Base-by-base conservation (phyloP, 2,888 invertebrate genomes). In the Dione vanillae region DNA sequence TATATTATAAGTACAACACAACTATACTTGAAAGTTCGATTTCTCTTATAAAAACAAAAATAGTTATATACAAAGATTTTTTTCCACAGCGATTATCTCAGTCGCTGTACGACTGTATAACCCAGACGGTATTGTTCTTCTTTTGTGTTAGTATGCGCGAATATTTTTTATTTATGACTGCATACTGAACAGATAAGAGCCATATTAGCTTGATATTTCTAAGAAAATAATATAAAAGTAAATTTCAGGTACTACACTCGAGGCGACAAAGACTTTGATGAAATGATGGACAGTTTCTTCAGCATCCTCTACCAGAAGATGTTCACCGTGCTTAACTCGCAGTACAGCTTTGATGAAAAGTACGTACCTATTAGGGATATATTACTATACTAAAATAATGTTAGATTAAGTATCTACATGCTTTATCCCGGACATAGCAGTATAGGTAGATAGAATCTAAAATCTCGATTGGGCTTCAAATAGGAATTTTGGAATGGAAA, bases 251-350 rank as follows among this genome's bases (percentile, higher is more conserved):
- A 99, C 88, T 99, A 98, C 92, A 94, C 95, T 14, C 95, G 95
- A 71, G 98, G 98, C 56, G 96, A 97, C 83, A 95, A 97, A 66
- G 96, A 98, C 84, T 95, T 99, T 72, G 95, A 96, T 69, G 96
- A 96, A 74, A 96, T 97, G 75, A 96, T 99, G 96, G 97, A 99
- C 83, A 95, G 95, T 77, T 99, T 99, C 94, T 99, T 99, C 94
- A 96, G 96, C 78, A 96, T 96, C 16, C 95, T 99, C 47, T 98
- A 99, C 89, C 97, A 98, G 92, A 97, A 97, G 88, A 99, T 99
- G 98, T 99, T 99, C 92, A 96, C 96, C 19, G 98, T 99, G 59
- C 94, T 99, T 79, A 98, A 99, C 89, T 95, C 96, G n/a, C 98
- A 98, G 89, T 98, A 98, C 86, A 94, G 94, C 74, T 98, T 98